Base-by-base conservation (phyloP, 2,797 vertebrate species). In the Typhlichthys eigenmanni region DNA sequence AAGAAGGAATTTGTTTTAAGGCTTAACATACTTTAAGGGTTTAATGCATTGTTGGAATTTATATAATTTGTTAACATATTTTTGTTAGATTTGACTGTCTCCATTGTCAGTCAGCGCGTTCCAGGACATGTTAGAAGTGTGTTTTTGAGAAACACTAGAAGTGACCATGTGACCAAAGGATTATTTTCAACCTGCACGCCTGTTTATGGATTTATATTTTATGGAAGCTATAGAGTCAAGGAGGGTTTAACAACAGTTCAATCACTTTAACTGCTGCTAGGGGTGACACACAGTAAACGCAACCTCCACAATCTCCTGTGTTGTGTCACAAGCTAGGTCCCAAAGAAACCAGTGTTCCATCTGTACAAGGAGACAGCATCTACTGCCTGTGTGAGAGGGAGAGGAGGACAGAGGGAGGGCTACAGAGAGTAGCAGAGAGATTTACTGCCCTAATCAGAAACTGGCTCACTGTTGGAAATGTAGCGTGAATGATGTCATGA, bases 381-480 rank as follows among this genome's bases (percentile, higher is more conserved):
- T 14, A 32, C 8, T 17, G 34, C 16, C 43, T 47, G 47, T 13
- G 43, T 29, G 60, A 46, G 47, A 51, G 66, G 50, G 14, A 56
- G 49, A 59, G 64, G 75, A 62, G 68, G 61, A 75, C 58, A 72
- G 67, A 80, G 62, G 59, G 64, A 78, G 65, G 55, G 65, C 66
- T 19, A 76, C 64, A 69, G 60, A 75, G 60, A 72, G 64, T 78
- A 60, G 57, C 62, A 78, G 65, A 55, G 80, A 92, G 92, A 93
- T 93, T 93, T 91, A 92, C 89, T 81, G 76, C 90, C 88, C 80
- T 82, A 93, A 93, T 93, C 89, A 93, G 88, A 92, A 86, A 60
- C 83, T 72, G 82, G 74, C 85, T 66, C 66, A 57, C 54, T 49
- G 85, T 75, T 90, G 89, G 87, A 92, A 93, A 93, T 92, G 91